These are phyloP conservation scores for Rhynchonycteris naso DNA, from an alignment of 2,797 vertebrate species.

Conservation along the genomic window DNA sequence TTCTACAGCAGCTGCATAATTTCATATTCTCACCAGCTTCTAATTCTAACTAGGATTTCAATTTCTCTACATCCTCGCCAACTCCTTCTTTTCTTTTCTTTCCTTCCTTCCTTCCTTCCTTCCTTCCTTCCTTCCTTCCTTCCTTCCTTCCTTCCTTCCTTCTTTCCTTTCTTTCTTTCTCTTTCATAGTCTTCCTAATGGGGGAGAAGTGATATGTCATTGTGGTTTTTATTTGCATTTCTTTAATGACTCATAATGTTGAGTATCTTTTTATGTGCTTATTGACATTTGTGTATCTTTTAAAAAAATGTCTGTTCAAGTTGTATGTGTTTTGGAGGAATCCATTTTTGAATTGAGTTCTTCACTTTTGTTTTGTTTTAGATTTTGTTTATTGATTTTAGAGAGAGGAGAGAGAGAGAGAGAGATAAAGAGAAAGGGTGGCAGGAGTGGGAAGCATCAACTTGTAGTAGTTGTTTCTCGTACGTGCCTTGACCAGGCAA, in stretches of 20 bases:
- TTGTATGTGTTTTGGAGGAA: background rate
- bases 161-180: background rate
- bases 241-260: background rate
- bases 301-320: background rate
- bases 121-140: background rate
- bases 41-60: background rate
- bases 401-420: no score
- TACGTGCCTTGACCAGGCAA: no score
- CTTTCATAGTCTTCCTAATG: background rate
- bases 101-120: background rate
- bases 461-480: no score
- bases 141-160: background rate
- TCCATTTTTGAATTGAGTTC: background rate
- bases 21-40: background rate
- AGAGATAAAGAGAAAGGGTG: no score
- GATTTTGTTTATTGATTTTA: no score
- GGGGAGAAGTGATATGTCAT: background rate
- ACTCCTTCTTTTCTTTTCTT: background rate
- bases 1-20: background rate
- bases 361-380: background rate
- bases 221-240: slow-evolving; percentile 5
- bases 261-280: background rate
- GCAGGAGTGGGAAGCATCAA: no score
- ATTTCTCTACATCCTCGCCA: background rate
- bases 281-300: background rate